These are phyloP conservation scores for Eilema griseolum DNA, from an alignment of 2,888 invertebrate species.

Conservation along the genomic window DNA sequence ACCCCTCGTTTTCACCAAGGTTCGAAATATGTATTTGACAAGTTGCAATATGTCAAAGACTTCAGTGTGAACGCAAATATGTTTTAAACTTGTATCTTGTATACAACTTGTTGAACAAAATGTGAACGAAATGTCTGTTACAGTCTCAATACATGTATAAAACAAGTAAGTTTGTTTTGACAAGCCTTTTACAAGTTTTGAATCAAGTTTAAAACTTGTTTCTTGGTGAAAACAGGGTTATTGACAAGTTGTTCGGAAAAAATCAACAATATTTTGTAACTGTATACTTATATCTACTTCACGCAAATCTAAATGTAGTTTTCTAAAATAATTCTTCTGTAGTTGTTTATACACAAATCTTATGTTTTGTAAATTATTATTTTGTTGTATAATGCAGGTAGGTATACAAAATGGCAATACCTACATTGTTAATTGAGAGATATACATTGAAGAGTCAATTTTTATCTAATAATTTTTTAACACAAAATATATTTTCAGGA, in stretches of 20 bases:
- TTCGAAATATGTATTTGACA: no score
- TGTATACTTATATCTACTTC: not conserved
- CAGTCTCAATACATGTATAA: no score
- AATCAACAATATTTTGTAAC: not conserved
- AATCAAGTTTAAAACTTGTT: no score
- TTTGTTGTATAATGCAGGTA: not conserved
- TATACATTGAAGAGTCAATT: not conserved
- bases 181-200: no score
- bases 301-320: not conserved
- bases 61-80: no score
- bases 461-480: not conserved
- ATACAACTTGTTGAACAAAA: no score
- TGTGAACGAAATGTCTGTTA: no score
- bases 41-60: no score
- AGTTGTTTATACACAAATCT: not conserved
- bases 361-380: not conserved
- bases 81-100: no score
- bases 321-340: not conserved
- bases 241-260: not conserved
- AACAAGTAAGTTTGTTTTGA: no score
- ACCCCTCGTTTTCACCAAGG: no score
- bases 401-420: not conserved
- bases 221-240: no score
- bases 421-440: not conserved
- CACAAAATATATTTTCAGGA: slow-evolving; percentile 27